Base-by-base conservation (phyloP, 1,140 invertebrate species). In the Notospermus geniculatus region DNA sequence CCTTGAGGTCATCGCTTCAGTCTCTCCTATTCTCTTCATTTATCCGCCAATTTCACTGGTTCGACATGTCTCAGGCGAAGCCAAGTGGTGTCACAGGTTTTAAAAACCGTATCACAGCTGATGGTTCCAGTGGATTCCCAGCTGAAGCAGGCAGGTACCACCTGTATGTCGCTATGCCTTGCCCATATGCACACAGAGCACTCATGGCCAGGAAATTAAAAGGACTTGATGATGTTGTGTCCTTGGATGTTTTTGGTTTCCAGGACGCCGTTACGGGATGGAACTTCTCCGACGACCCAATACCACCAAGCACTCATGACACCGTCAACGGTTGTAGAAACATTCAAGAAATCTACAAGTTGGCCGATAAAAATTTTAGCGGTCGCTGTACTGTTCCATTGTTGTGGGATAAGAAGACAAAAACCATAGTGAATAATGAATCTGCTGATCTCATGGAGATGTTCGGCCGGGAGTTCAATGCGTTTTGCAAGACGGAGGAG, bases 381-480 rank as follows among this genome's bases (percentile, higher is more conserved):
- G 71, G 71, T 9, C 68, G 63, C 9, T 41, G 71, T 13, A 75
- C 74, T 1, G 77, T 79, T 0, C 77, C 77, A 0, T 64, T 70
- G 46, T 59, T 80, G 15, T 80, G 71, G 69, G 78, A 80, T 61
- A 78, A 76, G 61, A 39, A 69, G 32, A 67, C 66, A 23, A 53
- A 67, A n/a, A 77, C 69, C 0, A 67, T 78, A 17, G 78, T 80
- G 1, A 78, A 73, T 57, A 80, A 80, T 57, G 76, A 80, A 54
- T 78, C 76, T 0, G 73, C 71, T 45, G 78, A 80, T 59, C 77
- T 80, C 32, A 71, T 80, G 13, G 65, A 73, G 19, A 80, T 80
- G 75, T 63, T 80, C n/a, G 77, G 77, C 57, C 25, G 60, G 19
- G 76, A 80, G 60, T 78, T 80, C 62, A 77, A 77, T 59, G 66